Percentiles rank a stretch among this genome's conserved stretches.
phyloP scores from a whole-genome alignment of 1,140 invertebrate species.

The Temnothorax longispinosus region DNA sequence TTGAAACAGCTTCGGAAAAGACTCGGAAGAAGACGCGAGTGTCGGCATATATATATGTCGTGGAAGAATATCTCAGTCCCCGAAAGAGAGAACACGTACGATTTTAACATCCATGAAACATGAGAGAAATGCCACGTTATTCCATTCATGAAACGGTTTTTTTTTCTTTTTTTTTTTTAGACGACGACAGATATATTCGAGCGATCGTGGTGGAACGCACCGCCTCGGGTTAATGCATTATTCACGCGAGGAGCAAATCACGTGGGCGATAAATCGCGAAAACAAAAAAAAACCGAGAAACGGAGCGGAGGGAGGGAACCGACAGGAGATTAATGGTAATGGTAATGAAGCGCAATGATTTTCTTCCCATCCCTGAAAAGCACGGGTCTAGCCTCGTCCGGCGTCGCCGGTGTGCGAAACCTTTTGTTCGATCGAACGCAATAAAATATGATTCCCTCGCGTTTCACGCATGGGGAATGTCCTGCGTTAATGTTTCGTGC shows the following conservation, averaged over 20 bases:
- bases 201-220: neutral
- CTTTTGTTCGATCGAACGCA: neutral
- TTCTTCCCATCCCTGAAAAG: neutral
- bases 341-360: neutral
- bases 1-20: neutral
- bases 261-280: constrained; percentile 3
- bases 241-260: neutral
- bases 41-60: neutral
- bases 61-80: neutral
- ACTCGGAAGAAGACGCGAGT: neutral
- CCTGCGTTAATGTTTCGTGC: neutral
- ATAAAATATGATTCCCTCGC: neutral
- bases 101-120: neutral
- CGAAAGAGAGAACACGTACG: neutral
- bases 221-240: constrained; percentile 37
- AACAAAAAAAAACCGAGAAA: neutral
- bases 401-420: neutral
- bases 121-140: neutral
- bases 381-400: neutral
- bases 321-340: constrained; percentile 23
- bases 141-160: neutral
- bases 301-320: neutral
- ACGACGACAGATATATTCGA: neutral
- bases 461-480: too few relatives aligned
- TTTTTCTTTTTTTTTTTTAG: neutral